phyloP scores from a whole-genome alignment of 1,140 invertebrate species.

The Macrobrachium nipponense region DNA sequence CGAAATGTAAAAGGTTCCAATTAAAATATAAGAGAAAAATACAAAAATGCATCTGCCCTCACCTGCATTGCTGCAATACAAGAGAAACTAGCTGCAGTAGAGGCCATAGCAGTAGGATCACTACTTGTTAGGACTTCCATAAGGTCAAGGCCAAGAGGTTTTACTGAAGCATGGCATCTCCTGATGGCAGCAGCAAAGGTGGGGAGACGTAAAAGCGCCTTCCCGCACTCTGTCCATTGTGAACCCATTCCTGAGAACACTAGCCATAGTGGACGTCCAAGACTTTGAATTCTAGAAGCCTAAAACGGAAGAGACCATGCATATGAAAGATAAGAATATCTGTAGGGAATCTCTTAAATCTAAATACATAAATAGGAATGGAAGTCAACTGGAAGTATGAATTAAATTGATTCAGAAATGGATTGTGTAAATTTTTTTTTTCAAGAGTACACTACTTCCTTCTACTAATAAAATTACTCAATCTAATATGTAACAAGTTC shows the following conservation, averaged over 20 bases:
- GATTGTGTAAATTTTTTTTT: too few relatives aligned
- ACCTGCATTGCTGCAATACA: conserved; percentile 95
- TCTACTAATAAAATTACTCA: not conserved
- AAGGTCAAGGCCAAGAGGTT: conserved; percentile 78
- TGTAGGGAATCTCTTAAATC: not conserved
- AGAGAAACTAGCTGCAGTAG: conserved; percentile 89
- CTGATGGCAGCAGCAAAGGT: conserved; percentile 83
- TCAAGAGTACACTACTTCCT: too few relatives aligned
- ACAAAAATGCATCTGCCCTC: conserved; percentile 30
- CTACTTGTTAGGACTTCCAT: conserved; percentile 83
- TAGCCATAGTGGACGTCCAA: conserved; percentile 88
- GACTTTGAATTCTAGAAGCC: conserved; percentile 65
- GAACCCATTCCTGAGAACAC: conserved; percentile 97
- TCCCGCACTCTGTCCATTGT: conserved; percentile 96
- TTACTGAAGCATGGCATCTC: conserved; percentile 67
- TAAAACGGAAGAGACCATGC: not conserved
- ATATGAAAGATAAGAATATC: not conserved
- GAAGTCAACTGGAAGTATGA: too few relatives aligned
- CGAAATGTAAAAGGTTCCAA: not conserved
- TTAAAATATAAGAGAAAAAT: not conserved
- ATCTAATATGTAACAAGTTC: not conserved
- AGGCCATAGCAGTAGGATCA: conserved; percentile 81
- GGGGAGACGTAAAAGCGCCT: conserved; percentile 83
- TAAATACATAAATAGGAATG: not conserved
- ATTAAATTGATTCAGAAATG: too few relatives aligned